Percentiles rank a stretch among this genome's conserved stretches.
Conservation (phyloP, 2,888 invertebrate genomes). For the Sabellastarte sp. region DNA sequence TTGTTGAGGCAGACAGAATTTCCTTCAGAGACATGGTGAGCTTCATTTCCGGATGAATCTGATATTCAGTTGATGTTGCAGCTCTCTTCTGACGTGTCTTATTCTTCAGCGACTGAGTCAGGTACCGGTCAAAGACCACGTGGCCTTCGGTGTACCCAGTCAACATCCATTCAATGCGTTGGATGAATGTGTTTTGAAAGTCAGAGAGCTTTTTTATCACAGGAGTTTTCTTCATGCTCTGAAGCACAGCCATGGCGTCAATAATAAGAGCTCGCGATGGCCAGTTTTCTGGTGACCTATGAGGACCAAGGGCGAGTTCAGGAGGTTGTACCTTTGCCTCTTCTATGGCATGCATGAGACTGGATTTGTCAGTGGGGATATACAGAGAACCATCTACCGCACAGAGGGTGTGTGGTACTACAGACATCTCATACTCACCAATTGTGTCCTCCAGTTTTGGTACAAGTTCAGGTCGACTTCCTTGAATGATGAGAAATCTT, state of each 20-base stretch:
- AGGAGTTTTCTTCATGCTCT: too few relatives aligned
- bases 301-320: neutral
- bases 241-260: slow-evolving; percentile 20
- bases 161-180: too few relatives aligned
- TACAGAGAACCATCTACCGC: slow-evolving; percentile 17
- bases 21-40: too few relatives aligned
- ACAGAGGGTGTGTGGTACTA: too few relatives aligned
- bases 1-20: too few relatives aligned
- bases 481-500: slow-evolving; percentile 8
- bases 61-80: slow-evolving; percentile 7
- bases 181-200: too few relatives aligned
- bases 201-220: too few relatives aligned
- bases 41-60: slow-evolving; percentile 8
- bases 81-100: slow-evolving; percentile 10
- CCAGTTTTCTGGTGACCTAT: neutral
- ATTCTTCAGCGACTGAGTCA: too few relatives aligned
- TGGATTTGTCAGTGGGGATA: slow-evolving; percentile 17
- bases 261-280: slow-evolving; percentile 6
- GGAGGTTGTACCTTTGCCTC: neutral
- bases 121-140: slow-evolving; percentile 10
- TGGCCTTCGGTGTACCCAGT: neutral
- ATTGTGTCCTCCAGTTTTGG: slow-evolving; percentile 16
- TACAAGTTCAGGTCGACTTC: slow-evolving; percentile 8
- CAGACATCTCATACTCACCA: slow-evolving; percentile 15
- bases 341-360: slow-evolving; percentile 17